These are phyloP conservation scores for Megaceryle alcyon DNA, from an alignment of 2,797 vertebrate genomes.

Conservation along the genomic window DNA sequence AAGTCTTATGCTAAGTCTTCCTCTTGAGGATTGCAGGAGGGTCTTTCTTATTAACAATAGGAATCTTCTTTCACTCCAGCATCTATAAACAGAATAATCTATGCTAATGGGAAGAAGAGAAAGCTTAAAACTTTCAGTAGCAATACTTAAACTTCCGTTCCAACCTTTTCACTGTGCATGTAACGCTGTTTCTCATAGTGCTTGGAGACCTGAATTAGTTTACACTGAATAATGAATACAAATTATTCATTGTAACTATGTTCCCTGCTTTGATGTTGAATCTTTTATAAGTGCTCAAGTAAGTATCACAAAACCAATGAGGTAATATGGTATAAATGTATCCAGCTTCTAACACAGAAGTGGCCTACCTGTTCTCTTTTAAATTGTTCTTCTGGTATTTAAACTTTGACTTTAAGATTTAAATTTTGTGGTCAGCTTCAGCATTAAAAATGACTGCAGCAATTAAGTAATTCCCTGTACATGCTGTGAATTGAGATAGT, in stretches of 20 bases:
- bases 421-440: neutral
- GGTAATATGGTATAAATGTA: neutral
- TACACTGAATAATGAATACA: constrained; percentile 1
- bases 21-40: neutral
- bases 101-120: neutral
- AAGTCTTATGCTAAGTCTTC: neutral
- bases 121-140: neutral
- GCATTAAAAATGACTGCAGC: neutral
- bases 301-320: constrained; percentile 12
- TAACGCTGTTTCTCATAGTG: constrained; percentile 1
- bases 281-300: constrained; percentile 7
- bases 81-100: neutral
- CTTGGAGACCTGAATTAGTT: constrained; percentile 40
- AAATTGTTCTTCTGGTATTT: neutral
- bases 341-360: neutral
- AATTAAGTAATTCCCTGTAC: neutral
- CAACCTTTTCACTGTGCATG: neutral
- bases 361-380: neutral
- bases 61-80: neutral
- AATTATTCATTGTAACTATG: constrained; percentile 5
- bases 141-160: constrained; percentile 1
- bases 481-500: neutral
- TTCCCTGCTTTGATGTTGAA: neutral
- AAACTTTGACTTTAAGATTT: neutral
- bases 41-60: neutral